Conservation (phyloP, 2,797 vertebrate genomes). For the Dendrocincla tyrannina region DNA sequence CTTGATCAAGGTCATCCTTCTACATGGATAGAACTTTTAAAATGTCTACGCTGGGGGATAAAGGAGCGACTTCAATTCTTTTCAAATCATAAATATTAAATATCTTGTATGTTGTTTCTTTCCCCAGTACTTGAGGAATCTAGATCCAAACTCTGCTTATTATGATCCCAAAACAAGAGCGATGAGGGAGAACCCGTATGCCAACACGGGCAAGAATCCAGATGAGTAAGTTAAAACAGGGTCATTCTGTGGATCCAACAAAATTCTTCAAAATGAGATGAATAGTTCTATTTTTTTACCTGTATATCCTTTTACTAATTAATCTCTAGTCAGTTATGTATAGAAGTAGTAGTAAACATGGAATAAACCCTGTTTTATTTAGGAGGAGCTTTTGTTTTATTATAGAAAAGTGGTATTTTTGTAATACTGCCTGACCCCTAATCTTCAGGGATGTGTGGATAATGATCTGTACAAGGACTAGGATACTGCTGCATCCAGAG, state of each 20-base stretch:
- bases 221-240: constrained; percentile 87
- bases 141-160: constrained; percentile 98
- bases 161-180: constrained; percentile 99
- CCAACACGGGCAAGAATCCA: constrained; percentile 93
- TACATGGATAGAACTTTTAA: neutral
- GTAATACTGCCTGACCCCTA: neutral
- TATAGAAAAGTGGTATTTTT: neutral
- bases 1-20: neutral
- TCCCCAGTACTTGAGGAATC: constrained; percentile 91
- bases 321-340: neutral
- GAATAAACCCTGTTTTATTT: neutral
- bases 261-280: neutral
- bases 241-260: neutral
- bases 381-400: neutral
- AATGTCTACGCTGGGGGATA: neutral
- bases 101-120: neutral
- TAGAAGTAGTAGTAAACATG: neutral
- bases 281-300: neutral
- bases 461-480: neutral
- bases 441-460: neutral
- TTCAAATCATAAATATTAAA: neutral
- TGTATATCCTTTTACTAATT: neutral
- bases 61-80: neutral
- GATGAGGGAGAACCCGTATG: constrained; percentile 97
- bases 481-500: neutral